phyloP scores from a whole-genome alignment of 2,888 invertebrate genomes.

The Drosophila peninsularis region DNA sequence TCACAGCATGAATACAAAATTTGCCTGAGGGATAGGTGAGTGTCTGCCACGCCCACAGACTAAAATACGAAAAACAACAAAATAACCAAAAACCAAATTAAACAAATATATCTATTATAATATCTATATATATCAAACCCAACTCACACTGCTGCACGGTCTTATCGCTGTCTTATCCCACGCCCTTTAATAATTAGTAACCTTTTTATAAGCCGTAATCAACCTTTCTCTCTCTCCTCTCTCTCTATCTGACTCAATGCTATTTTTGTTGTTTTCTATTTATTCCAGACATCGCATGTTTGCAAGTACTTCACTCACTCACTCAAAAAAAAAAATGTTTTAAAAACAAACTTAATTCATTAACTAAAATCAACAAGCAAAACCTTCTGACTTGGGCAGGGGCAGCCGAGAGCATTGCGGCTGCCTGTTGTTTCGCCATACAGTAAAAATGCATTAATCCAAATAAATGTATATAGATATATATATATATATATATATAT shows the following conservation, averaged over 20 bases:
- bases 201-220: slow-evolving; percentile 26
- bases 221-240: neutral
- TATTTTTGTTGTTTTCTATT: slow-evolving; percentile 18
- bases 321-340: slow-evolving; percentile 24
- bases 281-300: slow-evolving; percentile 57
- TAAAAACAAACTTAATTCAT: slow-evolving; percentile 68
- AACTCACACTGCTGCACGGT: neutral
- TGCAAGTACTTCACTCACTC: slow-evolving; percentile 44
- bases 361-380: slow-evolving; percentile 60
- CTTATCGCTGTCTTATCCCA: slow-evolving; percentile 10
- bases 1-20: slow-evolving; percentile 81
- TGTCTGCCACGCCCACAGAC: slow-evolving; percentile 60
- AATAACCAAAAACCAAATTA: neutral
- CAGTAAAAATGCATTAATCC: slow-evolving; percentile 63
- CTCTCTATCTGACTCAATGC: neutral
- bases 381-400: neutral
- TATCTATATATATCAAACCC: too few relatives aligned
- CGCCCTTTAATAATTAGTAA: slow-evolving; percentile 31
- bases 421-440: slow-evolving; percentile 23
- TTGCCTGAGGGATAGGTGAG: slow-evolving; percentile 84
- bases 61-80: neutral
- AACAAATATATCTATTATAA: neutral
- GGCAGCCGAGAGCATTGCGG: neutral
- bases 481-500: neutral
- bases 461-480: slow-evolving; percentile 1